phyloP scores from a whole-genome alignment of 1,140 invertebrate genomes.

The Anoplolepis gracilipes region DNA sequence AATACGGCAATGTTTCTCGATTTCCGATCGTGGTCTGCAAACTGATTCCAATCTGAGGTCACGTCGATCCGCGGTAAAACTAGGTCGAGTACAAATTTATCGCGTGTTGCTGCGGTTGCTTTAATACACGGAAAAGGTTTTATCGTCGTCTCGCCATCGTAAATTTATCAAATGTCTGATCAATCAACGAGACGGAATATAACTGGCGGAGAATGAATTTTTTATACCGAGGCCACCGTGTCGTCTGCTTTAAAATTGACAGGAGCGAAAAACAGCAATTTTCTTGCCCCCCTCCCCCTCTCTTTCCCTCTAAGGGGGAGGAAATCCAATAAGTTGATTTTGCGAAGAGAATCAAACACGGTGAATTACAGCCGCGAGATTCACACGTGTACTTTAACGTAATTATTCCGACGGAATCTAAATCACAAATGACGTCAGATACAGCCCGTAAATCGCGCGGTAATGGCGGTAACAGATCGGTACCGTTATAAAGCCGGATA shows the following conservation, averaged over 20 bases:
- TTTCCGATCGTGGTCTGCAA: conserved; percentile 47
- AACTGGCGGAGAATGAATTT: background rate
- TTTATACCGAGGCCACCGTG: background rate
- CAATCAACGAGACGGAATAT: background rate
- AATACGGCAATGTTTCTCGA: background rate
- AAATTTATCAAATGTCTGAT: conserved; percentile 3
- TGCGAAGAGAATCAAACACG: conserved; percentile 2
- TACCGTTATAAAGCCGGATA: conserved; percentile 48
- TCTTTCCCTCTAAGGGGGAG: too few relatives aligned
- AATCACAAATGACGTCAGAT: background rate
- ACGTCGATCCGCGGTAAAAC: conserved; percentile 47
- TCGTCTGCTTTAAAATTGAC: background rate
- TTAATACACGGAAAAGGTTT: conserved; percentile 25
- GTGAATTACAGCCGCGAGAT: conserved; percentile 7
- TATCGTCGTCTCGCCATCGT: conserved; percentile 9
- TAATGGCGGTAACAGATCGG: conserved; percentile 46
- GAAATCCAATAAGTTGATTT: conserved; percentile 25
- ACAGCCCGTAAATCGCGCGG: background rate
- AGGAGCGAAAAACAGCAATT: background rate
- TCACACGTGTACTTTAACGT: conserved; percentile 26
- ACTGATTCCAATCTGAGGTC: conserved; percentile 27
- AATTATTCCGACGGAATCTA: conserved; percentile 36
- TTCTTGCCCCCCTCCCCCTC: too few relatives aligned
- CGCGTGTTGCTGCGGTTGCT: conserved; percentile 1
- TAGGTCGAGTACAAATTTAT: conserved; percentile 63